These are phyloP conservation scores for Xylophagus ater DNA, from an alignment of 2,888 invertebrate genomes.

Conservation along the genomic window DNA sequence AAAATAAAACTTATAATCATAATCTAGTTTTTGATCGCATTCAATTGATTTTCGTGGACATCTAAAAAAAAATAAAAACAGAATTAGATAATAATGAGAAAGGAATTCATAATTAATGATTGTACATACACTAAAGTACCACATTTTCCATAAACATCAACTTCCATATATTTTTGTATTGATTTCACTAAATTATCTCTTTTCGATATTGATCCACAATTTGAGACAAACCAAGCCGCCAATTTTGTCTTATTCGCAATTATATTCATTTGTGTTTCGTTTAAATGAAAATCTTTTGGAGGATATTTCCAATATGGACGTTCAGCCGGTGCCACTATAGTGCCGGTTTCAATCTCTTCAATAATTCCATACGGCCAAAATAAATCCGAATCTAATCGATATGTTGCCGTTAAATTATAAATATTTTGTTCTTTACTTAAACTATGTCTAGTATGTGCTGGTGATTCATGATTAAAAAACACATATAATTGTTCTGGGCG, in stretches of 20 bases:
- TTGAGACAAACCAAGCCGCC: constrained; percentile 37
- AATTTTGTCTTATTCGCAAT: constrained; percentile 28
- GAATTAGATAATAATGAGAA: too few species aligned
- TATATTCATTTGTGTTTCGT: constrained; percentile 1
- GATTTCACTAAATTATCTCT: constrained; percentile 33
- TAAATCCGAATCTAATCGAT: constrained; percentile 7
- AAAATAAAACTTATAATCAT: constrained; percentile 58
- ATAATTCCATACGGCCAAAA: background rate
- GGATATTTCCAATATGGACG: constrained; percentile 2
- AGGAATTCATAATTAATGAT: too few species aligned
- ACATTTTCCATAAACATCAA: constrained; percentile 47
- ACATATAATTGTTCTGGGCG: constrained; percentile 12
- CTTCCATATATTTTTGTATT: constrained; percentile 40
- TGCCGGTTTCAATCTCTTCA: background rate
- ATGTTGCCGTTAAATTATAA: constrained; percentile 14
- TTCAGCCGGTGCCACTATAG: background rate
- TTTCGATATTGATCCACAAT: constrained; percentile 32
- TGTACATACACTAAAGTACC: constrained; percentile 36
- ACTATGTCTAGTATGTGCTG: constrained; percentile 1
- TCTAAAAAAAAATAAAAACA: too few species aligned
- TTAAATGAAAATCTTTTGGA: constrained; percentile 2
- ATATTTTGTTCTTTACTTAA: constrained; percentile 6
- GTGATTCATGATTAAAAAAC: constrained; percentile 4
- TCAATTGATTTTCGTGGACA: constrained; percentile 14
- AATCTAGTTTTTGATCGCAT: constrained; percentile 39